These are phyloP conservation scores for Muricea muricata DNA, from an alignment of 92 coral and sea anemone species.

Conservation along the genomic window DNA sequence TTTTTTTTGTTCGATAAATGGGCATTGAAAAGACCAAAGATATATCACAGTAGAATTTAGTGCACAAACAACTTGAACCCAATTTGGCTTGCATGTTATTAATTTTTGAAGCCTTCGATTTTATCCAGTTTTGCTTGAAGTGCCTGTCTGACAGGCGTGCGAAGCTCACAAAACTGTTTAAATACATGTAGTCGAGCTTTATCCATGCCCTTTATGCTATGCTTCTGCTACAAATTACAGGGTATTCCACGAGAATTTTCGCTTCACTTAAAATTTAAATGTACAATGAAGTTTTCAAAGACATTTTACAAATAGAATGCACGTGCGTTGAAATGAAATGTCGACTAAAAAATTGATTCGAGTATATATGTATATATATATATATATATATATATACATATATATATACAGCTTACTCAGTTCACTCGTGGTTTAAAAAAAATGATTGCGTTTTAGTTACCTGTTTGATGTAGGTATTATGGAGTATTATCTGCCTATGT, in stretches of 20 bases:
- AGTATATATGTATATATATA: too few species aligned
- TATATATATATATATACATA: too few species aligned
- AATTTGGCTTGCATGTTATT: not conserved
- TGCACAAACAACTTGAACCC: not conserved
- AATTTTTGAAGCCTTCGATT: not conserved
- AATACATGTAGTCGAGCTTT: not conserved
- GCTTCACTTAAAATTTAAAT: not conserved
- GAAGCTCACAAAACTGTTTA: not conserved
- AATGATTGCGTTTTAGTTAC: not conserved
- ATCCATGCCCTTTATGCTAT: not conserved
- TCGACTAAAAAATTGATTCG: not conserved
- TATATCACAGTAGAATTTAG: not conserved
- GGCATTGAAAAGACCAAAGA: constrained; percentile 10
- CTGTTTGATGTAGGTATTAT: not conserved
- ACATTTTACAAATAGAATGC: not conserved
- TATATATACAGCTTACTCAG: too few species aligned
- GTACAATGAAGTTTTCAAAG: not conserved
- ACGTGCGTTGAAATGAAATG: constrained; percentile 15
- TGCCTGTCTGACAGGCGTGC: too few species aligned
- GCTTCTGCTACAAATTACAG: not conserved
- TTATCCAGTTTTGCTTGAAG: not conserved
- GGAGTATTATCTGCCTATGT: not conserved
- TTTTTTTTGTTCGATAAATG: not conserved
- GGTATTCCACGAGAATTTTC: not conserved
- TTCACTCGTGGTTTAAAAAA: not conserved